A percentile compares a stretch with the other conserved stretches of the same genome.
Evolutionary conservation across 1,140 invertebrate genomes (phyloP).

Genomic region (Drosophila mayri): DNA sequence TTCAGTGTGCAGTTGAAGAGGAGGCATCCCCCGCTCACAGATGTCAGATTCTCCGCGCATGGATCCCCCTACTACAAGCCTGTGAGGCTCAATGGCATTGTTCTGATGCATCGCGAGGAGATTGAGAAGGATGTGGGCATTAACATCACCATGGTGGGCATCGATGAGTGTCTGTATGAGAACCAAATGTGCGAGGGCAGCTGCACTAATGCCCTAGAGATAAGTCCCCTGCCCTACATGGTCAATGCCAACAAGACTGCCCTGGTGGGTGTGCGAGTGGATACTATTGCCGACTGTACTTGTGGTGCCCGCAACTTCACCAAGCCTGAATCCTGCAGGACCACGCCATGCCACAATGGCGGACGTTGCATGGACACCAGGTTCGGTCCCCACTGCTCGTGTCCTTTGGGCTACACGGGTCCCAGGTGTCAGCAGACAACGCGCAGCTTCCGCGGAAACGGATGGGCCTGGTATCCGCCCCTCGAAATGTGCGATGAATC

Average conservation of each 20-base stretch:
- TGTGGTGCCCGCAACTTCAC: conserved; percentile 96
- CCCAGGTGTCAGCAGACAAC: conserved; percentile 98
- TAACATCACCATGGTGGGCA: conserved; percentile 98
- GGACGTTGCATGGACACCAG: conserved; percentile 96
- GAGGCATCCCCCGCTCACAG: conserved; percentile 94
- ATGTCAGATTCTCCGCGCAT: conserved; percentile 97
- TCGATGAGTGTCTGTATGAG: conserved; percentile 98
- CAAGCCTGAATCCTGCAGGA: conserved; percentile 94
- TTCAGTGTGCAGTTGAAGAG: conserved; percentile 96
- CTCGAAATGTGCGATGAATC: conserved; percentile 98
- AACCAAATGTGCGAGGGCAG: conserved; percentile 98
- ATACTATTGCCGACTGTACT: conserved; percentile 95
- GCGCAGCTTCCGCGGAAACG: conserved; percentile 95
- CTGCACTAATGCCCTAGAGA: conserved; percentile 96
- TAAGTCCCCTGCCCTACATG: conserved; percentile 95
- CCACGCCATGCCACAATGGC: conserved; percentile 96
- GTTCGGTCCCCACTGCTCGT: conserved; percentile 94
- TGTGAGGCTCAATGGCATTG: conserved; percentile 96
- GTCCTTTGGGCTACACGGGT: conserved; percentile 95
- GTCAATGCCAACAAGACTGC: conserved; percentile 98
- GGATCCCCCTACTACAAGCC: conserved; percentile 98
- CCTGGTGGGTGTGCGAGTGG: conserved; percentile 95
- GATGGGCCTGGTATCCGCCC: conserved; percentile 98
- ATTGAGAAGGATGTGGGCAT: conserved; percentile 97
- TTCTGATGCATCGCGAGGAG: conserved; percentile 96